Evolutionary conservation across 2,113 vertebrate species (phyloP).

Genomic region (Sigmodon hispidus): DNA sequence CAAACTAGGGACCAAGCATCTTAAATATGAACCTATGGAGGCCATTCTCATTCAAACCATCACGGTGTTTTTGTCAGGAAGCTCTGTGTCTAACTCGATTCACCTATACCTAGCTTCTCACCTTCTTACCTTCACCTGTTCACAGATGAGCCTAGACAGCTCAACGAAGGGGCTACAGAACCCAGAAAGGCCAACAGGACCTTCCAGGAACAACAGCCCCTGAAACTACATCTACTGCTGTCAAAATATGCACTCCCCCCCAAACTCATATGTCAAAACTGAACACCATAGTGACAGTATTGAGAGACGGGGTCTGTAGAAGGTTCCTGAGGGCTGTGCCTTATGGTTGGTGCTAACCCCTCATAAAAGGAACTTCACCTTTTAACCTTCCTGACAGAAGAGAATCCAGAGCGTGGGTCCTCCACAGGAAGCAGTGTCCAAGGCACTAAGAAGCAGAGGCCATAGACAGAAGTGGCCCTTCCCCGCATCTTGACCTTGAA

Average conservation of each 20-base stretch:
- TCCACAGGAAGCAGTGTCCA: not conserved
- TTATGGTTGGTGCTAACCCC: no score
- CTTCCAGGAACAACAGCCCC: not conserved
- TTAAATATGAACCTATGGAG: not conserved
- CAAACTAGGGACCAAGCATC: not conserved
- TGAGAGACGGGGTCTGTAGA: not conserved
- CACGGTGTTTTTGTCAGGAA: not conserved
- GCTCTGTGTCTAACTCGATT: not conserved
- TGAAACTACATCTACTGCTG: not conserved
- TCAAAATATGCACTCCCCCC: not conserved
- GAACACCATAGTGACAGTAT: not conserved
- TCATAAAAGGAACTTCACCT: not conserved
- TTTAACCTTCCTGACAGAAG: no score
- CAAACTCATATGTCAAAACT: not conserved
- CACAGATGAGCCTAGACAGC: not conserved
- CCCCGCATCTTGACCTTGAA: not conserved
- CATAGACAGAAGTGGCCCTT: not conserved
- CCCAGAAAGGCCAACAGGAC: not conserved
- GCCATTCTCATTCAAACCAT: not conserved
- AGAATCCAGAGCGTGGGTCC: not conserved
- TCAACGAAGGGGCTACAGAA: not conserved
- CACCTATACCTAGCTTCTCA: no score
- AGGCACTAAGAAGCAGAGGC: not conserved
- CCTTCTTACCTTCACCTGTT: not conserved
- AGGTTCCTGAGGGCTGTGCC: no score